These are phyloP conservation scores for Trichomycterus rosablanca DNA, from an alignment of 2,113 vertebrate species.

Conservation along the genomic window DNA sequence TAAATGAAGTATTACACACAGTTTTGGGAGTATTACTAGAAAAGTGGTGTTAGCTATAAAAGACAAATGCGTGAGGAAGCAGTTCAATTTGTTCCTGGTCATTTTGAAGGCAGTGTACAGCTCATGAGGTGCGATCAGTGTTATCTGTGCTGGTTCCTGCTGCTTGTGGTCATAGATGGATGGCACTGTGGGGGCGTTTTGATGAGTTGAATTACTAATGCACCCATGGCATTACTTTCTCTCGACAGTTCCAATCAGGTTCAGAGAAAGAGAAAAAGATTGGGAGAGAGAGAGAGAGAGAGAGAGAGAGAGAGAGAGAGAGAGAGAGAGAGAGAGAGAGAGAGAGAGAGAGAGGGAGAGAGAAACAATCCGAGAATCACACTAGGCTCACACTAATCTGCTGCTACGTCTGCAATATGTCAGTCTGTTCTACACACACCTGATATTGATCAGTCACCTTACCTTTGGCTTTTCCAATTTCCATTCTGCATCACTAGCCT, in stretches of 20 bases:
- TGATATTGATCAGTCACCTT: too few relatives aligned
- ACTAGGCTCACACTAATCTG: too few relatives aligned
- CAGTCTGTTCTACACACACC: too few relatives aligned
- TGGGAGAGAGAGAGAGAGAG: slow-evolving; percentile 4
- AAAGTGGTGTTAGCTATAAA: not conserved
- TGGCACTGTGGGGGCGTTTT: slow-evolving; percentile 5
- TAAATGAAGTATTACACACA: not conserved
- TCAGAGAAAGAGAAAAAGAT: not conserved
- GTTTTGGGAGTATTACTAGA: too few relatives aligned
- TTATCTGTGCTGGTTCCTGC: slow-evolving; percentile 8
- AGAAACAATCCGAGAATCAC: too few relatives aligned
- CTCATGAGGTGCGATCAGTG: slow-evolving; percentile 4
- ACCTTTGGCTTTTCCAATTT: too few relatives aligned
- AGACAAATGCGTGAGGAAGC: not conserved
- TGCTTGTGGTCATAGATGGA: slow-evolving; percentile 33
- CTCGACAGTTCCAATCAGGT: not conserved
- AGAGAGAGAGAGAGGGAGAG: too few relatives aligned
- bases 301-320: not conserved
- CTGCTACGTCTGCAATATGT: too few relatives aligned
- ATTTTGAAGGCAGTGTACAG: not conserved
- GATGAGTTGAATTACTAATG: slow-evolving; percentile 26
- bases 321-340: not conserved
- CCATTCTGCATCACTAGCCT: too few relatives aligned
- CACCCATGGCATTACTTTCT: slow-evolving; percentile 8
- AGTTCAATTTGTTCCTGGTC: not conserved